Percentiles rank a stretch among this genome's conserved stretches.
Evolutionary conservation across 1,140 invertebrate genomes (phyloP).

Genomic region (Rhopalosiphum maidis): DNA sequence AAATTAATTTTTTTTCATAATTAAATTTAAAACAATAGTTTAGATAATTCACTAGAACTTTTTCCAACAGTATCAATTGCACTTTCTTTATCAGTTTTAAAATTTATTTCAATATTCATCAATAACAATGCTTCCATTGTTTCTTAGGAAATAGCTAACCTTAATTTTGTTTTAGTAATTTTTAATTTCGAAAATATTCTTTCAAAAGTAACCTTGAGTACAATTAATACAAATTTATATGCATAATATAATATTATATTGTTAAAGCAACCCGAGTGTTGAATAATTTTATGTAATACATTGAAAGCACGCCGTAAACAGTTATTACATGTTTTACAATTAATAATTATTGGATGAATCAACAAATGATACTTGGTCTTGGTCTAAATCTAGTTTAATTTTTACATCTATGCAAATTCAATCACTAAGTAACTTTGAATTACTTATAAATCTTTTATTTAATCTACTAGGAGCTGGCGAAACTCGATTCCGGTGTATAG

Average conservation of each 20-base stretch:
- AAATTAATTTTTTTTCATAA: background rate
- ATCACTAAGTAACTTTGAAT: no score
- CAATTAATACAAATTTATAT: background rate
- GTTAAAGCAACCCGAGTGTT: background rate
- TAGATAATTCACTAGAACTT: background rate
- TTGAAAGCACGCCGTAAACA: background rate
- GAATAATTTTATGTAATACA: background rate
- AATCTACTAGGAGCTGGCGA: no score
- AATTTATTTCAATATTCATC: conserved; percentile 8
- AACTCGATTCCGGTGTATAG: no score
- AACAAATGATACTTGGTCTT: background rate
- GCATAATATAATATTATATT: conserved; percentile 11
- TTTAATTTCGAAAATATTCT: conserved; percentile 17
- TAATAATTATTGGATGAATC: background rate
- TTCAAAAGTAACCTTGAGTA: background rate
- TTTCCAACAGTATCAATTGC: background rate
- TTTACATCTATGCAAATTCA: background rate
- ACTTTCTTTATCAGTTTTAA: conserved; percentile 6
- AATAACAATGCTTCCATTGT: conserved; percentile 14
- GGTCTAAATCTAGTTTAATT: background rate
- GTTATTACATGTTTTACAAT: conserved; percentile 1
- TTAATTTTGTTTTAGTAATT: background rate
- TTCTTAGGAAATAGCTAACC: background rate
- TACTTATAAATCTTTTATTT: no score
- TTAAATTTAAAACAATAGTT: background rate